These are phyloP conservation scores for Phrixothrix hirtus DNA, from an alignment of 2,888 invertebrate species.

Conservation along the genomic window DNA sequence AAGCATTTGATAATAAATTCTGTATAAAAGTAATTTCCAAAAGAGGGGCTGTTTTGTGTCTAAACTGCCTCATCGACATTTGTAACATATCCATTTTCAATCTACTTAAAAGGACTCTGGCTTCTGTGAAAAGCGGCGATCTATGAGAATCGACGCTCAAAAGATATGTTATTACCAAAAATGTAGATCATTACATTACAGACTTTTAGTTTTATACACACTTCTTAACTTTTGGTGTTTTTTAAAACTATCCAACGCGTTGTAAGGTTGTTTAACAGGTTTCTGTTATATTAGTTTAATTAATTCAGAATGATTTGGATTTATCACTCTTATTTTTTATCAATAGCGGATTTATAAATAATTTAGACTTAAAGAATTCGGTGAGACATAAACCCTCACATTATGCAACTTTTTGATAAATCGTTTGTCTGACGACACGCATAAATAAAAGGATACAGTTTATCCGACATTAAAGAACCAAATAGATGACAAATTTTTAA, in stretches of 20 bases:
- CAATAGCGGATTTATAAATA: too few relatives aligned
- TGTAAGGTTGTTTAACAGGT: too few relatives aligned
- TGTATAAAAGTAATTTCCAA: constrained; percentile 29
- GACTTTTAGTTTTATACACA: constrained; percentile 11
- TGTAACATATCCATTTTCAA: constrained; percentile 55
- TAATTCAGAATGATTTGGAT: too few relatives aligned
- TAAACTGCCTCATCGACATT: constrained; percentile 51
- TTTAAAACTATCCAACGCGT: too few relatives aligned
- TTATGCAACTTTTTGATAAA: not conserved
- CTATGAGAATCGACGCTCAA: constrained; percentile 56
- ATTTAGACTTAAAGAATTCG: too few relatives aligned
- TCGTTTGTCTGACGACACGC: not conserved
- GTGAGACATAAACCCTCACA: too few relatives aligned
- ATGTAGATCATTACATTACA: constrained; percentile 24
- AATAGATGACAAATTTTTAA: too few relatives aligned
- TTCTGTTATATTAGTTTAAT: too few relatives aligned
- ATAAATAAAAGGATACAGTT: not conserved
- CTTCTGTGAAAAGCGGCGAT: constrained; percentile 53
- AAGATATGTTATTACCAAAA: constrained; percentile 36
- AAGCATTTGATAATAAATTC: constrained; percentile 30
- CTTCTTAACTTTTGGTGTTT: constrained; percentile 5
- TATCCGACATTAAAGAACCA: too few relatives aligned
- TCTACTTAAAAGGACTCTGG: constrained; percentile 56
- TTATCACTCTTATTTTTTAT: too few relatives aligned
- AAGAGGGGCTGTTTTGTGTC: constrained; percentile 40